These are phyloP conservation scores for Porites lutea DNA, from an alignment of 64 coral and sea anemone species.

Conservation along the genomic window DNA sequence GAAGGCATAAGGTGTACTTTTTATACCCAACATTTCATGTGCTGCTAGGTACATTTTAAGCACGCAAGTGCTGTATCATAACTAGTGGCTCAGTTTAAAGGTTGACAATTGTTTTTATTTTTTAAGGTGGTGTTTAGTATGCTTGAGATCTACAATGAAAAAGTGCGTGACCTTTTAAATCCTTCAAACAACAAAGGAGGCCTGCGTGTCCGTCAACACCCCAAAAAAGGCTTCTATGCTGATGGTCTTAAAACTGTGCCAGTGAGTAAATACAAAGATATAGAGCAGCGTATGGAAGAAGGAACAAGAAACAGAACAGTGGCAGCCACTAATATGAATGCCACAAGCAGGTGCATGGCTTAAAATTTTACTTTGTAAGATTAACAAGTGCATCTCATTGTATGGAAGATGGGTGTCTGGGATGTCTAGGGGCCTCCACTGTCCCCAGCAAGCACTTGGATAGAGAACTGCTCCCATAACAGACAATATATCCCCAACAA, in stretches of 20 bases:
- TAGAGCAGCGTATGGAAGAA: slow-evolving; percentile 86
- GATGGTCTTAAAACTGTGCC: slow-evolving; percentile 69
- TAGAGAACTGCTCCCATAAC: too few relatives aligned
- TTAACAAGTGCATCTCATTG: too few relatives aligned
- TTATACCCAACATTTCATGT: too few relatives aligned
- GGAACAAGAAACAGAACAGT: slow-evolving; percentile 88
- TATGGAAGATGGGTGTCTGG: too few relatives aligned
- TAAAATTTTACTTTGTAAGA: neutral
- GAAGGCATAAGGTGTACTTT: too few relatives aligned
- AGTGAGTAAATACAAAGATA: slow-evolving; percentile 76
- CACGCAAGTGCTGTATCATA: too few relatives aligned
- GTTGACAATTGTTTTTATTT: neutral
- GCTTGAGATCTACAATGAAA: slow-evolving; percentile 98
- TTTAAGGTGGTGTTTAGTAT: slow-evolving; percentile 93
- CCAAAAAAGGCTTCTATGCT: slow-evolving; percentile 92
- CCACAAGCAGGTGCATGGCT: slow-evolving; percentile 84
- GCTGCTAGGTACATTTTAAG: too few relatives aligned
- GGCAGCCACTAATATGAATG: slow-evolving; percentile 93
- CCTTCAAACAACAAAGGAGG: slow-evolving; percentile 79
- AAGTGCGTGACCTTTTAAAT: slow-evolving; percentile 88
- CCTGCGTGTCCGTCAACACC: slow-evolving; percentile 82
- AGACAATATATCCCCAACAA: too few relatives aligned
- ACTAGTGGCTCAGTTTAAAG: too few relatives aligned
- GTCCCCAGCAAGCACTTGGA: too few relatives aligned
- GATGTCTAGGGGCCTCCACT: too few relatives aligned